phyloP scores from a whole-genome alignment of 2,888 invertebrate species.

The Drosophila nr. perissopoda region DNA sequence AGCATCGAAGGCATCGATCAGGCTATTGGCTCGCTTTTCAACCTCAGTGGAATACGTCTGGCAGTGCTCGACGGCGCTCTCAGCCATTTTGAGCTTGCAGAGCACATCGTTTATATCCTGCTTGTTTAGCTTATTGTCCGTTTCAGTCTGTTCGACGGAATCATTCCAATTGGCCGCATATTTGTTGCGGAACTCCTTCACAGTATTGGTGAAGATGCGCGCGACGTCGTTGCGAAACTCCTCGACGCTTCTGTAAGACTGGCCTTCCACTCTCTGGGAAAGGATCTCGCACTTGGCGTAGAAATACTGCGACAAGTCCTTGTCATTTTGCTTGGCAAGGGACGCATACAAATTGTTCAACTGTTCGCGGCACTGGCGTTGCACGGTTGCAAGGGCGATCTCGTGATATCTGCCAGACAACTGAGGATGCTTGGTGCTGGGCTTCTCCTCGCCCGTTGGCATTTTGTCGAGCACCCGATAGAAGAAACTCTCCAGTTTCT shows the following conservation, averaged over 20 bases:
- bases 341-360: conserved; percentile 13
- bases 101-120: background rate
- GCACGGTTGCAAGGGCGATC: conserved; percentile 3
- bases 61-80: conserved; percentile 18
- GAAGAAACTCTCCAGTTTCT: conserved; percentile 46
- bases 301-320: conserved; percentile 27
- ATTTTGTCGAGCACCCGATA: conserved; percentile 35
- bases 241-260: conserved; percentile 28
- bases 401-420: conserved; percentile 20
- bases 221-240: conserved; percentile 40
- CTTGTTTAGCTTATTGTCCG: background rate
- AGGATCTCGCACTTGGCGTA: conserved; percentile 16
- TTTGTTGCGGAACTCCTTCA: background rate
- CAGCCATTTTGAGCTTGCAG: background rate
- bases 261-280: conserved; percentile 21
- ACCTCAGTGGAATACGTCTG: background rate
- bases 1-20: conserved; percentile 6
- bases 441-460: conserved; percentile 41
- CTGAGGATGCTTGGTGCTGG: conserved; percentile 41
- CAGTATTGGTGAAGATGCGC: conserved; percentile 29
- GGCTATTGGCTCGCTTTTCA: background rate
- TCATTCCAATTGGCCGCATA: background rate
- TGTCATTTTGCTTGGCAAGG: conserved; percentile 16
- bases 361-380: conserved; percentile 34
- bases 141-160: background rate